These are phyloP conservation scores for Agrilus mali DNA, from an alignment of 2,888 invertebrate genomes.

Conservation along the genomic window DNA sequence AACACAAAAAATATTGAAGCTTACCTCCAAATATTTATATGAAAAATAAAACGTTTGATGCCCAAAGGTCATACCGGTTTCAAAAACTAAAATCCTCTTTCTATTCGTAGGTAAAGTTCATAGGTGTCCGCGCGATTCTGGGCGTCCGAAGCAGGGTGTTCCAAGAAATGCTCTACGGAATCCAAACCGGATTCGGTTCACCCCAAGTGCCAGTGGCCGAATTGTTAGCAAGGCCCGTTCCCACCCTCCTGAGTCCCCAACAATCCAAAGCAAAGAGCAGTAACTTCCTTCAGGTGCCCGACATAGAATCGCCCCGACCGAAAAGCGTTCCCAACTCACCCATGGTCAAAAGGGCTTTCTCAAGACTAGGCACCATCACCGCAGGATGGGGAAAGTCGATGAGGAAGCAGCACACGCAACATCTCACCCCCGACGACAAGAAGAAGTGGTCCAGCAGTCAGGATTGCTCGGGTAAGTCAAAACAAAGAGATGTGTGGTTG, in stretches of 20 bases:
- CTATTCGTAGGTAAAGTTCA: constrained; percentile 45
- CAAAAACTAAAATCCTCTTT: neutral
- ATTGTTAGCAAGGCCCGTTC: constrained; percentile 71
- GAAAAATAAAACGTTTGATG: too few relatives aligned
- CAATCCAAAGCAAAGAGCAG: constrained; percentile 78
- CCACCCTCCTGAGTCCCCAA: constrained; percentile 74
- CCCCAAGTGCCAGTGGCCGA: constrained; percentile 89
- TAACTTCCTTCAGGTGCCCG: constrained; percentile 84
- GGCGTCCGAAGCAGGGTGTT: constrained; percentile 86
- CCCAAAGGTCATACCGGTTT: too few relatives aligned
- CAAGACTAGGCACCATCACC: constrained; percentile 78
- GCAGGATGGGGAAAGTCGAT: constrained; percentile 85
- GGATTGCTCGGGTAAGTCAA: constrained; percentile 74
- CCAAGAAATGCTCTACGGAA: constrained; percentile 91
- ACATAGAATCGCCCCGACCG: constrained; percentile 77
- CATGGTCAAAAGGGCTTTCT: constrained; percentile 86
- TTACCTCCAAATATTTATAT: too few relatives aligned
- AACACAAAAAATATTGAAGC: too few relatives aligned
- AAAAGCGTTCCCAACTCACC: constrained; percentile 90
- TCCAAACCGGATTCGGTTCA: constrained; percentile 85
- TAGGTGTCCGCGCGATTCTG: constrained; percentile 81
- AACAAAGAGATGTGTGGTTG: too few relatives aligned
- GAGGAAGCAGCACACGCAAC: constrained; percentile 67
- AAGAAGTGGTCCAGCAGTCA: constrained; percentile 80
- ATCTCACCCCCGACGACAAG: constrained; percentile 78